These are phyloP conservation scores for Pelecanus crispus DNA, from an alignment of 2,113 vertebrate species.

Conservation along the genomic window DNA sequence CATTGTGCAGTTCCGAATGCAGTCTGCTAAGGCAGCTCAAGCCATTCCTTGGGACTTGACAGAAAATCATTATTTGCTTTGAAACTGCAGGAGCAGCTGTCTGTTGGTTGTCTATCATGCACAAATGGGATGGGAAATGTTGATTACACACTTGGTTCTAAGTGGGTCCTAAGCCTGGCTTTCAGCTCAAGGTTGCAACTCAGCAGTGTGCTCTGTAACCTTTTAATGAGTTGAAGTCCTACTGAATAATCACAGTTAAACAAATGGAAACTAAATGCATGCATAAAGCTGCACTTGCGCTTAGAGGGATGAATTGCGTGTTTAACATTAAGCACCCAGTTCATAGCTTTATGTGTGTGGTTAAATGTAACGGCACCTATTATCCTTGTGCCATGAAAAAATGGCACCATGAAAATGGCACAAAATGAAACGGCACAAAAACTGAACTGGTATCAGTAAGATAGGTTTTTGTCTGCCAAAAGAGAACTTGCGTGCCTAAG, in stretches of 20 bases:
- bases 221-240: not conserved
- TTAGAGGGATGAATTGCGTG: not conserved
- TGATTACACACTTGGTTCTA: not conserved
- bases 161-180: not conserved
- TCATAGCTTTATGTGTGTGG: not conserved
- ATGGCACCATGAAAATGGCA: not conserved
- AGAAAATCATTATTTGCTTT: conserved; percentile 12
- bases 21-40: not conserved
- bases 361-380: not conserved
- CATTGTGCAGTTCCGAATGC: not conserved
- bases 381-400: not conserved
- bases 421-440: not conserved
- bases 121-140: not conserved
- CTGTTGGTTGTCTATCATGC: not conserved
- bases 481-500: not conserved
- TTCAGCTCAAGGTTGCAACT: not conserved
- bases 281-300: not conserved
- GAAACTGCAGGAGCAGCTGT: not conserved
- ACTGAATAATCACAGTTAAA: not conserved
- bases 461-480: not conserved
- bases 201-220: not conserved
- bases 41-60: not conserved
- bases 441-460: not conserved
- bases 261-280: not conserved
- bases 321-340: not conserved